Conservation (phyloP, 2,888 invertebrate species). For the Nineta flava region DNA sequence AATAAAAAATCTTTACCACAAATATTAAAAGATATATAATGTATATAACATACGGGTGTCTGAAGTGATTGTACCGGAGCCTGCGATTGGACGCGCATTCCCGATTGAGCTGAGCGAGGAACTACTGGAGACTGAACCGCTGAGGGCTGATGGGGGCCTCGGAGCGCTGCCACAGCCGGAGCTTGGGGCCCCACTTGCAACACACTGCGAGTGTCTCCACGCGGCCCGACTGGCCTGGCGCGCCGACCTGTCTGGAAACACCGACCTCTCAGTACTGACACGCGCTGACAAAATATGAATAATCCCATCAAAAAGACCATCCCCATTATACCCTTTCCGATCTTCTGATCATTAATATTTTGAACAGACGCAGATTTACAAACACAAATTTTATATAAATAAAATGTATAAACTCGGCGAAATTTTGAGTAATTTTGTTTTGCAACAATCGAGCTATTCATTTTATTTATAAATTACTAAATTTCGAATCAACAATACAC, state of each 20-base stretch:
- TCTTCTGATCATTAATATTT: not conserved
- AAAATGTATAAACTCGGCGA: not conserved
- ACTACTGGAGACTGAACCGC: constrained; percentile 55
- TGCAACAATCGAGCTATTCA: no score
- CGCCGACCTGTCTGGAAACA: constrained; percentile 74
- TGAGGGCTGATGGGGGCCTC: constrained; percentile 67
- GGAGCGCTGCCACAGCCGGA: constrained; percentile 13
- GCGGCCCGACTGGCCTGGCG: constrained; percentile 73
- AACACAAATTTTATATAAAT: no score
- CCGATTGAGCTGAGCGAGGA: constrained; percentile 48
- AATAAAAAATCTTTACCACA: not conserved
- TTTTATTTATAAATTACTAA: no score
- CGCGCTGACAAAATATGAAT: constrained; percentile 1
- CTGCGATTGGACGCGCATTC: constrained; percentile 39
- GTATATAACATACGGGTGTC: constrained; percentile 38
- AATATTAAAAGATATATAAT: not conserved
- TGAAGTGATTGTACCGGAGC: constrained; percentile 50
- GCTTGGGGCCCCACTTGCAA: constrained; percentile 49
- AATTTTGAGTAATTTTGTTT: not conserved
- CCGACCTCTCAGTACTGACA: constrained; percentile 32
- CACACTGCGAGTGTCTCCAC: constrained; percentile 75
- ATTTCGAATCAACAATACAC: no score
- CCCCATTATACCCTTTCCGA: not conserved
- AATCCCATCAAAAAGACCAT: not conserved
- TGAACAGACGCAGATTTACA: no score